These are phyloP conservation scores for Bufo gargarizans DNA, from an alignment of 2,113 vertebrate genomes.

Conservation along the genomic window DNA sequence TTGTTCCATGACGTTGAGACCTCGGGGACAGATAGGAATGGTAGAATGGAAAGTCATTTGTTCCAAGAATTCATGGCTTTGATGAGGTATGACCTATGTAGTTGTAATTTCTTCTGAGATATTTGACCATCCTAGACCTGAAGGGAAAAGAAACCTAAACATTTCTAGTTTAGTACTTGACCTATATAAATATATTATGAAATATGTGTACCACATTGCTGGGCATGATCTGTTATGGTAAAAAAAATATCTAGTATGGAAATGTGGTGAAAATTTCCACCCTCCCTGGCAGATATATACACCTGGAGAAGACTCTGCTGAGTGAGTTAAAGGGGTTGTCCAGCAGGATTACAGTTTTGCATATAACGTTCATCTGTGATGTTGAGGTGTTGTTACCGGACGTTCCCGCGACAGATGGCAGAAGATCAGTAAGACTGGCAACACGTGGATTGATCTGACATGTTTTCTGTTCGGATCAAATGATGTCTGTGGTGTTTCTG, in stretches of 20 bases:
- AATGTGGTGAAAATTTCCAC: not conserved
- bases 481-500: too few species aligned
- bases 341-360: too few species aligned
- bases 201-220: not conserved
- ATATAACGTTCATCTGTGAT: too few species aligned
- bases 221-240: too few species aligned
- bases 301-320: too few species aligned
- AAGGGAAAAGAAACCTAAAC: not conserved
- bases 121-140: not conserved
- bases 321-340: too few species aligned
- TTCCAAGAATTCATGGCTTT: not conserved
- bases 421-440: too few species aligned
- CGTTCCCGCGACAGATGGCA: too few species aligned
- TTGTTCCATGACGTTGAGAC: constrained; percentile 16
- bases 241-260: not conserved
- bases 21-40: constrained; percentile 8
- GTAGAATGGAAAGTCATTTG: constrained; percentile 3
- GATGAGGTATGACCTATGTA: not conserved
- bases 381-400: too few species aligned
- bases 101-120: not conserved
- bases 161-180: not conserved
- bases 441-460: too few species aligned
- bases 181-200: not conserved
- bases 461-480: too few species aligned
- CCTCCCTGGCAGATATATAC: too few species aligned